Evolutionary conservation across 2,113 vertebrate species (phyloP).

Genomic region (Mesitornis unicolor): DNA sequence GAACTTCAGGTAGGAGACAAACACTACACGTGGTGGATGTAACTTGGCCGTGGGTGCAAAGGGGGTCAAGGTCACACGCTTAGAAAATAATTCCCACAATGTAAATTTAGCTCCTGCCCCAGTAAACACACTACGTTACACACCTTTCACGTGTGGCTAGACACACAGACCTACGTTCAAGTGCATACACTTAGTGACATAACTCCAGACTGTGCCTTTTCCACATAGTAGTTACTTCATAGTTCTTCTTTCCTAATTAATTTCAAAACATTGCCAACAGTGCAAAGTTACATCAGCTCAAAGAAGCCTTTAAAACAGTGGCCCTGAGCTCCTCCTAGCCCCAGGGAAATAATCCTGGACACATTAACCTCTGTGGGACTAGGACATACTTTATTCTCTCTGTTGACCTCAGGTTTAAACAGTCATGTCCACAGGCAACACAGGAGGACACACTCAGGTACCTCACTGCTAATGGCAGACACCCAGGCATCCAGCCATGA

Average conservation of each 20-base stretch:
- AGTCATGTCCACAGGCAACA: accelerated
- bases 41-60: background rate
- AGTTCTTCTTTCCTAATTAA: background rate
- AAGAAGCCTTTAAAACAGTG: background rate
- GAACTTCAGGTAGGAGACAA: background rate
- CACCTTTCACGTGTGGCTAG: background rate
- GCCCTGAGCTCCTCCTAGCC: background rate
- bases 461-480: background rate
- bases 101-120: background rate
- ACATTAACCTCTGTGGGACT: background rate
- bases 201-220: background rate
- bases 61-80: background rate
- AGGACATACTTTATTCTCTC: background rate
- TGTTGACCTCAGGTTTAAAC: background rate
- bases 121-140: background rate
- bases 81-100: background rate
- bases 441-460: no score
- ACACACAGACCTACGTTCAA: background rate
- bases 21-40: background rate
- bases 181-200: background rate
- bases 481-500: background rate
- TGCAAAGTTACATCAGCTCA: background rate
- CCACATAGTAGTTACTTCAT: background rate
- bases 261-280: background rate
- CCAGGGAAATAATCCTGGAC: background rate